These are phyloP conservation scores for Armadillidium nasatum DNA, from an alignment of 1,140 invertebrate genomes.

Conservation along the genomic window DNA sequence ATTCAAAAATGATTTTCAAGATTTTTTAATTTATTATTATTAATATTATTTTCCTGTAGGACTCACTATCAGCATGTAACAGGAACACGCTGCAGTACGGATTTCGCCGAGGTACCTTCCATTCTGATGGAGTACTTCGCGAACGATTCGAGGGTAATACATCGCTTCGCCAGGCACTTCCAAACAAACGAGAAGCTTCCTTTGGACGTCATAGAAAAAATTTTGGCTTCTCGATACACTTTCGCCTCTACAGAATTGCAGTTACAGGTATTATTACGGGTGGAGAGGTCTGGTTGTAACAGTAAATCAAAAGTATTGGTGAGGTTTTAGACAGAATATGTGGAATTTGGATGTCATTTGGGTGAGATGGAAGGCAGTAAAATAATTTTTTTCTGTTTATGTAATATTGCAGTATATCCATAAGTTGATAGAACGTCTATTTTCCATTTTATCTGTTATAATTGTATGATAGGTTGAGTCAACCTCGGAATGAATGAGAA, in stretches of 20 bases:
- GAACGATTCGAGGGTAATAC: conserved; percentile 75
- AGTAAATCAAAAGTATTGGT: background rate
- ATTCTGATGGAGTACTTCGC: conserved; percentile 98
- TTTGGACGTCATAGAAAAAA: conserved; percentile 64
- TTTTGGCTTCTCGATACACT: conserved; percentile 76
- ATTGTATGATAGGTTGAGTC: too few relatives aligned
- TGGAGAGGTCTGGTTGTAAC: background rate
- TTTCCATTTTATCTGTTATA: too few relatives aligned
- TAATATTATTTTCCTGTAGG: conserved; percentile 54
- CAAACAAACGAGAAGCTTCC: conserved; percentile 80
- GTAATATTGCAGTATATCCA: too few relatives aligned
- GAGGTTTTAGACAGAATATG: conserved; percentile 17
- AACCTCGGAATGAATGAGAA: too few relatives aligned
- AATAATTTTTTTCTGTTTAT: too few relatives aligned
- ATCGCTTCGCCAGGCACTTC: conserved; percentile 84
- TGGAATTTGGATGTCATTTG: background rate
- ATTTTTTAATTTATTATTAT: background rate
- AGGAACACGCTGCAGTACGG: conserved; percentile 91
- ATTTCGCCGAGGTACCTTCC: conserved; percentile 97
- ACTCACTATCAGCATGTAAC: conserved; percentile 95
- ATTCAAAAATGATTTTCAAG: too few relatives aligned
- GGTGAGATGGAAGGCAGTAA: background rate
- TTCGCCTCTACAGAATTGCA: conserved; percentile 88
- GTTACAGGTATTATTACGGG: conserved; percentile 60
- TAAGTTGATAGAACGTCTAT: too few relatives aligned